Evolutionary conservation across 2,113 vertebrate genomes (phyloP), one percentile per base, ranked within the genome.

Genomic region (zebrafish (Danio rerio)): DNA sequence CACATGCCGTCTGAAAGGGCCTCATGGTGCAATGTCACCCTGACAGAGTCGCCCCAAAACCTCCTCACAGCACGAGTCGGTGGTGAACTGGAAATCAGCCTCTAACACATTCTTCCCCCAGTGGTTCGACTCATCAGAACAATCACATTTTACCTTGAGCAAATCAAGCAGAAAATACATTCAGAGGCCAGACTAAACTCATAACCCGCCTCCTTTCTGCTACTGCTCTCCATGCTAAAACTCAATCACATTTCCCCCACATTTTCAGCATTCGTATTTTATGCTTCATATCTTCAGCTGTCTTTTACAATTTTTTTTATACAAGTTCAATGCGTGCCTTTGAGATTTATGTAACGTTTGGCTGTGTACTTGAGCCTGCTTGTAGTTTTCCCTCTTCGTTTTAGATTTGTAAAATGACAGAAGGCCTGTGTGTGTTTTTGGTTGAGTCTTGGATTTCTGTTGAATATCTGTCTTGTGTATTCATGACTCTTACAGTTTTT

Each of bases 91-190:
- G 65, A 83, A 83, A 86, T 86, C 85, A 81, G 73, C 71, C 66
- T 31, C 68, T 82, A 56, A 68, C 78, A 55, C 73, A 58, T 71
- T 81, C 63, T 31, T 55, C 52, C 50, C 18, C 65, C 50, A 77
- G 58, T 53, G 78, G 55, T 68, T 13, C 11, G 21, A 65, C 76
- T 83, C 81, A 86, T 86, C 81, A 86, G 74, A 61, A 66, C 66
- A 79, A 79, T 68, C 63, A 9, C 31, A 63, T 74, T 79, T 76
- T 72, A 63, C 75, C 70, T 56, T 80, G 71, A 43, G 45, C 80
- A 73, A 86, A 84, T 84, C 82, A 84, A 45, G 20, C 66, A 71
- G 69, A 84, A 84, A 82, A 84, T 69, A 52, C 62, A 70, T 79
- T 84, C 69, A 66, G 65, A 84, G 75, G 75, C 69, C 53, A 49